Evolutionary conservation across 2,113 vertebrate species (phyloP), one percentile per base, ranked within the genome.

Genomic region (Oplegnathus fasciatus): DNA sequence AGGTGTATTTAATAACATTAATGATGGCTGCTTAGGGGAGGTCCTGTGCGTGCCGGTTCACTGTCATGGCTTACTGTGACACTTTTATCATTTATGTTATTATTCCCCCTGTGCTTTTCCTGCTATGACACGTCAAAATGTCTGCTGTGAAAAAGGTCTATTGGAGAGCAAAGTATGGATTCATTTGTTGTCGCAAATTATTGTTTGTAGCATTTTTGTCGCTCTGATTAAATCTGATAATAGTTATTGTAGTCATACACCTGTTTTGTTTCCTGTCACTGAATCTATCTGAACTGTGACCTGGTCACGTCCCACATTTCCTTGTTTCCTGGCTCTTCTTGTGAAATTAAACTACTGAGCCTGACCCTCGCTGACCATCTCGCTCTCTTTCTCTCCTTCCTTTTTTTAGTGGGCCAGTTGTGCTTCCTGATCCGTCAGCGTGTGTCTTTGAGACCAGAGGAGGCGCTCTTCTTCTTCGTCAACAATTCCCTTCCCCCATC

Each of bases 391-490:
- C 34, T 81, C 6, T 30, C 11, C 52, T 64, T 68, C 26, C 9
- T 8, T 24, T 74, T 85, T 57, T 83, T 86, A 99, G 98, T 99
- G 86, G 98, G 98, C 62, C 98, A 99, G 6, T 96, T 99, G 94
- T 99, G 98, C 91, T 99, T 99, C 94, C 94, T 99, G 94, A 98
- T 99, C 90, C 96, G 98, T 85, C 98, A 99, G 95, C 95, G 98
- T 58, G 97, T 99, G 86, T 98, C 97, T 89, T 95, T 99, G 96
- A 96, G 97, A 91, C 98, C 98, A 0, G 98, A 99, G 83, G 98
- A 99, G 80, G 98, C 98, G 1, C 96, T 99, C 64, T 99, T 99
- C 96, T 99, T 99, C 95, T 99, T 99, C 0, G 97, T 99, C 90
- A 98, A 98, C 95, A 99, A 99, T 84, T 97, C 98, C 44, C 97